A percentile compares a stretch with the other conserved stretches of the same genome.
Conservation (phyloP, 2,888 invertebrate species). For the Tanytarsus gracilentus region DNA sequence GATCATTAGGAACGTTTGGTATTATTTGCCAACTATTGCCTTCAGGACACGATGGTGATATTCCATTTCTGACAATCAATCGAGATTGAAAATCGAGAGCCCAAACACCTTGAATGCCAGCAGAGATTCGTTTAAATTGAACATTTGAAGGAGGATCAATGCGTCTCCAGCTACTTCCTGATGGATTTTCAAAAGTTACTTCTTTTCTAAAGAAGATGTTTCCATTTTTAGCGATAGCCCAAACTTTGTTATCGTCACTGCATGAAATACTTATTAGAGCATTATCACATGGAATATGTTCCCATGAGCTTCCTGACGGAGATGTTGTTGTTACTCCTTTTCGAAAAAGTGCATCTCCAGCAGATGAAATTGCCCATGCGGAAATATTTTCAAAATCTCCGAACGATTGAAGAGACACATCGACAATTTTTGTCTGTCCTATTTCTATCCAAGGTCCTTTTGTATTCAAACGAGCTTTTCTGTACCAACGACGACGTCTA, state of each 20-base stretch:
- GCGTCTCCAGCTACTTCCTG: conserved; percentile 65
- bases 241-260: conserved; percentile 58
- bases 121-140: conserved; percentile 64
- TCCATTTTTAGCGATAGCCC: conserved; percentile 82
- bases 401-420: conserved; percentile 64
- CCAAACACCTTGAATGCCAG: conserved; percentile 68
- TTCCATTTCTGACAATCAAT: conserved; percentile 68
- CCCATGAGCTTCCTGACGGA: conserved; percentile 56
- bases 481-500: conserved; percentile 71
- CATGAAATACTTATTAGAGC: conserved; percentile 66
- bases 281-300: conserved; percentile 61
- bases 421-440: conserved; percentile 75
- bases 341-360: conserved; percentile 77
- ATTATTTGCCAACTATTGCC: conserved; percentile 57
- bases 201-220: conserved; percentile 73
- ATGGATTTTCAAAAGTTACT: conserved; percentile 56
- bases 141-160: conserved; percentile 62
- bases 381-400: conserved; percentile 45
- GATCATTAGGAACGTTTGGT: conserved; percentile 49
- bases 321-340: conserved; percentile 64
- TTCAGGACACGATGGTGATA: conserved; percentile 65
- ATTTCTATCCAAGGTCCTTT: conserved; percentile 83
- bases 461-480: conserved; percentile 71
- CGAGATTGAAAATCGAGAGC: conserved; percentile 64
- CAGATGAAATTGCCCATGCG: conserved; percentile 78